These are phyloP conservation scores for Drosophila yakuba DNA, from an alignment of 1,140 invertebrate species.

Conservation along the genomic window DNA sequence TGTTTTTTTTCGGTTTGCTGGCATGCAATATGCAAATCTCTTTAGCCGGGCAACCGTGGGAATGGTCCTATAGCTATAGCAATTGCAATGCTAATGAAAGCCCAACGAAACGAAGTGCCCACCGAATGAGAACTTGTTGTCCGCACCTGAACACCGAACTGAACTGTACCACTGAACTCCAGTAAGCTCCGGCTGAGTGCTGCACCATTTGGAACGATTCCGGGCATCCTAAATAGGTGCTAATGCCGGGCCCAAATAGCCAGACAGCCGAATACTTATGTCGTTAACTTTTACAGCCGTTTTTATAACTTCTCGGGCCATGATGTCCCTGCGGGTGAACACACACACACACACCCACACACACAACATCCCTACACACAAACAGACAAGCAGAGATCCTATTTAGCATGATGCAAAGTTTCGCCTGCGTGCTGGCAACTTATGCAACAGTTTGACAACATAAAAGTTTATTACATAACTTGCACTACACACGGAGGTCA, in stretches of 20 bases:
- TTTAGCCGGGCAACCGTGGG: constrained; percentile 31
- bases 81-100: constrained; percentile 64
- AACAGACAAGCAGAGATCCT: constrained; percentile 11
- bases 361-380: constrained; percentile 2
- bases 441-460: constrained; percentile 76
- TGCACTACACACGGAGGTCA: constrained; percentile 44
- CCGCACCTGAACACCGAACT: constrained; percentile 16
- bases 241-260: constrained; percentile 56
- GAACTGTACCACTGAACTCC: constrained; percentile 6
- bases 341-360: constrained; percentile 14
- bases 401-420: constrained; percentile 57
- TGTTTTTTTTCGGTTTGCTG: constrained; percentile 24
- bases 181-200: constrained; percentile 7
- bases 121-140: background rate
- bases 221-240: constrained; percentile 59
- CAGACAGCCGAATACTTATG: constrained; percentile 39
- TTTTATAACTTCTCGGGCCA: constrained; percentile 52
- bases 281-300: constrained; percentile 53
- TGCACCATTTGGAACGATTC: constrained; percentile 7
- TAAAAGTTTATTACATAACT: constrained; percentile 79
- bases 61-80: background rate
- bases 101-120: constrained; percentile 13
- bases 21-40: constrained; percentile 70
- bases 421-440: constrained; percentile 62
- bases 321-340: constrained; percentile 13